These are phyloP conservation scores for Oceanodroma leucorhoa DNA, from an alignment of 2,797 vertebrate genomes.

Conservation along the genomic window DNA sequence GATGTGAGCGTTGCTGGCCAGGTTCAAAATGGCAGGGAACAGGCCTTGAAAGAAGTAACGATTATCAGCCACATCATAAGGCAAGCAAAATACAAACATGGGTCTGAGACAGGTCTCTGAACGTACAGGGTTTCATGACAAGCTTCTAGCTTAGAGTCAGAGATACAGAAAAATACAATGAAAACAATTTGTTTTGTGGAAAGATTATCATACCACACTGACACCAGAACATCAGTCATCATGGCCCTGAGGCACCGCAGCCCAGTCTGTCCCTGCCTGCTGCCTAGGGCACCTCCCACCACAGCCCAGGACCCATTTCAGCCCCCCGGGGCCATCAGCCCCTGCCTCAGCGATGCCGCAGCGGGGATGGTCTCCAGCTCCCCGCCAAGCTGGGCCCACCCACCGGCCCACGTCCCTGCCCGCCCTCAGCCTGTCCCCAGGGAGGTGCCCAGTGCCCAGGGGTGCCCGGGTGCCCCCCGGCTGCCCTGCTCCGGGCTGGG, in stretches of 20 bases:
- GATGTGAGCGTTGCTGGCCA: conserved; percentile 89
- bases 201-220: not conserved
- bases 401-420: too few relatives aligned
- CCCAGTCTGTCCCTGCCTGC: not conserved
- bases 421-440: rapidly evolving
- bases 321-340: not conserved
- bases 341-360: not conserved
- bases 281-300: too few relatives aligned
- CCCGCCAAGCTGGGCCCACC: not conserved
- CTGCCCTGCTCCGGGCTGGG: too few relatives aligned
- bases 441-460: too few relatives aligned
- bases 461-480: rapidly evolving
- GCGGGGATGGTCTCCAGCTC: not conserved
- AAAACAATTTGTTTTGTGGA: not conserved
- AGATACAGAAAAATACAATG: not conserved
- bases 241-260: not conserved
- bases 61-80: not conserved
- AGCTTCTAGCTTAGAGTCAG: not conserved
- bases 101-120: not conserved
- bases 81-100: not conserved
- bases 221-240: not conserved
- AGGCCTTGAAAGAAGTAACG: conserved; percentile 76
- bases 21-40: conserved; percentile 93
- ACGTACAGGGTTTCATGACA: not conserved
- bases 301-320: not conserved